These are phyloP conservation scores for Peromyscus polionotus DNA, from an alignment of 2,113 vertebrate species.

Conservation along the genomic window DNA sequence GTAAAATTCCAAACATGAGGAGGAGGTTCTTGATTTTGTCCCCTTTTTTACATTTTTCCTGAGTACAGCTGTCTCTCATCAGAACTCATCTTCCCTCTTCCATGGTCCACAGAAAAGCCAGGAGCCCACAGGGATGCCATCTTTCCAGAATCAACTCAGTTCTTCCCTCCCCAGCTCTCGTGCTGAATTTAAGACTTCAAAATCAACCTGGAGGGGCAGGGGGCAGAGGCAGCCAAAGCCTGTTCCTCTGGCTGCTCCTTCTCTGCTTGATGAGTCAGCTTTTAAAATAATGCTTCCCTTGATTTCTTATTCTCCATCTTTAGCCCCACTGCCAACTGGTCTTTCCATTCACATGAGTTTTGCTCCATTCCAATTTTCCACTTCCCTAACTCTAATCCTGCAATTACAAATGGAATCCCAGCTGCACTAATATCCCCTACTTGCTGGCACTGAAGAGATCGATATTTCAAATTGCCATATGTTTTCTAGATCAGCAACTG, in stretches of 20 bases:
- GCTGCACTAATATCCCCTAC: constrained; percentile 87
- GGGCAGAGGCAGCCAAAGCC: constrained; percentile 55
- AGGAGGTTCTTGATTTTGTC: background rate
- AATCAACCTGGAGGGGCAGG: constrained; percentile 46
- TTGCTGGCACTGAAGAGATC: constrained; percentile 86
- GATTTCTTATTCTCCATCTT: constrained; percentile 83
- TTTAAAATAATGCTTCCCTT: constrained; percentile 80
- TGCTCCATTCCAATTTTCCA: constrained; percentile 90
- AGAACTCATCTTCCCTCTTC: background rate
- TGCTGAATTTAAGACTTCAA: background rate
- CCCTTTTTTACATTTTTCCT: background rate
- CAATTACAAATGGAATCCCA: constrained; percentile 87
- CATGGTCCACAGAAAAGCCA: background rate
- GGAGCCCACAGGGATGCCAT: background rate
- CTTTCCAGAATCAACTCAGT: background rate
- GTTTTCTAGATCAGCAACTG: constrained; percentile 86
- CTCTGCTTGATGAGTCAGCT: constrained; percentile 54
- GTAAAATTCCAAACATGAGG: background rate
- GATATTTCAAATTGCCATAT: constrained; percentile 89
- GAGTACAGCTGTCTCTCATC: background rate
- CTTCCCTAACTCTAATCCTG: constrained; percentile 89
- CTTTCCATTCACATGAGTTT: constrained; percentile 87
- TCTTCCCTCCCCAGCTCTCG: constrained; percentile 39
- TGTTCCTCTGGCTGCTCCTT: constrained; percentile 68
- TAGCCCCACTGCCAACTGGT: constrained; percentile 82